Conservation (phyloP, 2,797 vertebrate genomes). For the Coregonus ussuriensis region DNA sequence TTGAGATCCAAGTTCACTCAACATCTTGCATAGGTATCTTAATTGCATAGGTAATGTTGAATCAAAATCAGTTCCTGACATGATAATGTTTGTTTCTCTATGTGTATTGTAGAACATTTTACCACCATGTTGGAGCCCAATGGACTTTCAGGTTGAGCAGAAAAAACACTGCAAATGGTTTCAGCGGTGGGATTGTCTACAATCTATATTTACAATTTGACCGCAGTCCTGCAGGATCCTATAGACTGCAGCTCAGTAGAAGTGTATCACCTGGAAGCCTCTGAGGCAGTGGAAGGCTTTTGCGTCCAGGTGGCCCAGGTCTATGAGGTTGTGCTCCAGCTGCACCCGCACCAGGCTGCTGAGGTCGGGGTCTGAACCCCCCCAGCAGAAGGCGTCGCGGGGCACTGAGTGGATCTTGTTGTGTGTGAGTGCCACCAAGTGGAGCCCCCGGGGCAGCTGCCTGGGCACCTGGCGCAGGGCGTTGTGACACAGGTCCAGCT, state of each 20-base stretch:
- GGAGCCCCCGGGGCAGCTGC: slow-evolving; percentile 62
- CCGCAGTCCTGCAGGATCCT: not conserved
- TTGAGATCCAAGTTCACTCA: not conserved
- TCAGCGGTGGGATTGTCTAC: not conserved
- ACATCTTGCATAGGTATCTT: not conserved
- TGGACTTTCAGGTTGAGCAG: not conserved
- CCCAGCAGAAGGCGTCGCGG: slow-evolving; percentile 66
- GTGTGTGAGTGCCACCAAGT: slow-evolving; percentile 56
- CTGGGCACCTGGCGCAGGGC: slow-evolving; percentile 64
- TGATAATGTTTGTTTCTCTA: not conserved
- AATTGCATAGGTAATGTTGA: not conserved
- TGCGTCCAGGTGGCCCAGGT: slow-evolving; percentile 53
- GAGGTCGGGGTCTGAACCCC: slow-evolving; percentile 25
- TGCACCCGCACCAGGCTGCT: slow-evolving; percentile 63
- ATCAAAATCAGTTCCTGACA: not conserved
- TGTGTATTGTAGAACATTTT: not conserved
- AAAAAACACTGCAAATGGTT: not conserved
- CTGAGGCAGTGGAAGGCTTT: slow-evolving; percentile 65
- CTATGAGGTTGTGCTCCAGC: slow-evolving; percentile 70
- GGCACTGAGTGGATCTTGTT: slow-evolving; percentile 67
- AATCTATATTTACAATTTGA: too few species aligned
- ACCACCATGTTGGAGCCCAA: not conserved
- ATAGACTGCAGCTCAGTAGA: slow-evolving; percentile 59
- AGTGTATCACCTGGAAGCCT: slow-evolving; percentile 70
- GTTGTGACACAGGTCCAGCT: slow-evolving; percentile 69